These are phyloP conservation scores for Aelia acuminata DNA, from an alignment of 2,888 invertebrate species.

Conservation along the genomic window DNA sequence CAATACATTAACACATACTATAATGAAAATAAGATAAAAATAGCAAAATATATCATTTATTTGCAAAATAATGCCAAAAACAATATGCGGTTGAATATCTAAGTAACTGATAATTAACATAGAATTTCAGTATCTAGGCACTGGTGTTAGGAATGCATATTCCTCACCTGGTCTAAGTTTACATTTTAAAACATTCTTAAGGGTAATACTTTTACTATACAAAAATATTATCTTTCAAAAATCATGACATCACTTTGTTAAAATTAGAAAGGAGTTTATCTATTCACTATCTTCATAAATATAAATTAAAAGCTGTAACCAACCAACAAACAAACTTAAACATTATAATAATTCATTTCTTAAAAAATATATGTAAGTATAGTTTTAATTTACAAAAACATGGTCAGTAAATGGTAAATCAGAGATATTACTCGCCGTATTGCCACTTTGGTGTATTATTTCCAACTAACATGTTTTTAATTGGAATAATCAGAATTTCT, in stretches of 20 bases:
- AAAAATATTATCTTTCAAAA: slow-evolving; percentile 29
- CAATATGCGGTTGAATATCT: background rate
- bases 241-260: background rate
- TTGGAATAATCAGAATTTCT: background rate
- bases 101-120: background rate
- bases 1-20: background rate
- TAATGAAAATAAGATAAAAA: background rate
- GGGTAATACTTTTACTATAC: background rate
- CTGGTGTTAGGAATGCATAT: slow-evolving; percentile 26
- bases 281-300: background rate
- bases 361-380: background rate
- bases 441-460: slow-evolving; percentile 22
- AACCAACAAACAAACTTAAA: background rate
- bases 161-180: slow-evolving; percentile 33
- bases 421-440: background rate
- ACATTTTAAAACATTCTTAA: background rate
- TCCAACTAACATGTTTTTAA: background rate
- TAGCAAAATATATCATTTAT: slow-evolving; percentile 33
- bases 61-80: slow-evolving; percentile 25
- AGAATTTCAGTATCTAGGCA: background rate
- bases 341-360: background rate
- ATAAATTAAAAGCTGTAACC: background rate
- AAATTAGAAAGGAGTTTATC: background rate
- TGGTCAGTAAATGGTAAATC: background rate
- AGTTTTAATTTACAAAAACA: background rate